These are phyloP conservation scores for Daphoenositta chrysoptera DNA, from an alignment of 2,113 vertebrate genomes.

Conservation along the genomic window DNA sequence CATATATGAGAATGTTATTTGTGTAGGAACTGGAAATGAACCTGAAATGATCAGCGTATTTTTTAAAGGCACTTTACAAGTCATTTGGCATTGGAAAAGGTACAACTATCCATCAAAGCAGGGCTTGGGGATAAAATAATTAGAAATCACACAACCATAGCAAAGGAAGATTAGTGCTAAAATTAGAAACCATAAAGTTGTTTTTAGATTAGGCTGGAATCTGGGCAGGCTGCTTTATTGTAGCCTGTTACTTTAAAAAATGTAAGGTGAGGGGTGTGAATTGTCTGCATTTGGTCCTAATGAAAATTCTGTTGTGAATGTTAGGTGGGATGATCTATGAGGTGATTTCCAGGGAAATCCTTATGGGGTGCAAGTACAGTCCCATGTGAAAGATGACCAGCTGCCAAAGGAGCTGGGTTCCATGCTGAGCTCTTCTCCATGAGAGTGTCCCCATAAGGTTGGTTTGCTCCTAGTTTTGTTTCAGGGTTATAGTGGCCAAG, in stretches of 20 bases:
- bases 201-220: slow-evolving; percentile 44
- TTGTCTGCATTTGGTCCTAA: not conserved
- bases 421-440: not conserved
- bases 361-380: not conserved
- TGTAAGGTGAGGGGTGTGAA: not conserved
- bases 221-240: not conserved
- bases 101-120: slow-evolving; percentile 71
- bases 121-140: slow-evolving; percentile 77
- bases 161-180: slow-evolving; percentile 69
- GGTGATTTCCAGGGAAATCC: not conserved
- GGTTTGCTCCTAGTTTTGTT: not conserved
- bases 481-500: not conserved
- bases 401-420: not conserved
- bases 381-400: not conserved
- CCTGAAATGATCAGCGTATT: slow-evolving; percentile 53
- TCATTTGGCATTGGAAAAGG: slow-evolving; percentile 59
- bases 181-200: slow-evolving; percentile 68
- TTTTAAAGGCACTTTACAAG: slow-evolving; percentile 69
- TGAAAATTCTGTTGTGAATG: not conserved
- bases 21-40: slow-evolving; percentile 63
- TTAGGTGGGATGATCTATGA: not conserved
- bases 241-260: not conserved
- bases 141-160: slow-evolving; percentile 76
- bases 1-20: slow-evolving; percentile 37
- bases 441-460: accelerated